phyloP scores from a whole-genome alignment of 2,113 vertebrate species.

The Zosterops hypoxanthus region DNA sequence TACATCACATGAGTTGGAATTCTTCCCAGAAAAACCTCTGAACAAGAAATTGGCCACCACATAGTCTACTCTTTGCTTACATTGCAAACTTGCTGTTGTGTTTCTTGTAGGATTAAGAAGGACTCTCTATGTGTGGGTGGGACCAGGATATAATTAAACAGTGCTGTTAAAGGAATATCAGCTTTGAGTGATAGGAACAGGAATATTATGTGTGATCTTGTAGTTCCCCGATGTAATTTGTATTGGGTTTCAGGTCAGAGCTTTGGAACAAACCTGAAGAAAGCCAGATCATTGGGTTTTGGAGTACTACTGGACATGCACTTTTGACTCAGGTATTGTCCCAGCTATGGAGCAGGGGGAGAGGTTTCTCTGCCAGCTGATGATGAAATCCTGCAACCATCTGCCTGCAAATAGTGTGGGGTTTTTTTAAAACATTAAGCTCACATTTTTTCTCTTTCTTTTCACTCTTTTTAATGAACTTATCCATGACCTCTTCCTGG shows the following conservation, averaged over 20 bases:
- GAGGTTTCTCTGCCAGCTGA: background rate
- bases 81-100: background rate
- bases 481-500: background rate
- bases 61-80: background rate
- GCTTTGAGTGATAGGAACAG: background rate
- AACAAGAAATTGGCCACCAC: constrained; percentile 2
- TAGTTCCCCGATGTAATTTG: background rate
- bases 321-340: background rate
- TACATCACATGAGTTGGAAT: background rate
- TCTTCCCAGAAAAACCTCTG: constrained; percentile 30
- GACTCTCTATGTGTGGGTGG: background rate
- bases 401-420: background rate
- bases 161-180: background rate
- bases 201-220: background rate
- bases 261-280: background rate
- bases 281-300: background rate
- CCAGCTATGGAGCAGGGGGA: background rate
- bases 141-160: background rate
- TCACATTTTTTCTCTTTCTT: background rate
- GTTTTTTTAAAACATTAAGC: background rate
- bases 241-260: background rate
- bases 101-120: constrained; percentile 2
- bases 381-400: background rate
- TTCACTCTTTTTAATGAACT: background rate
- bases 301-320: background rate